Base-by-base conservation (phyloP, 2,113 vertebrate species). In the Ia io region DNA sequence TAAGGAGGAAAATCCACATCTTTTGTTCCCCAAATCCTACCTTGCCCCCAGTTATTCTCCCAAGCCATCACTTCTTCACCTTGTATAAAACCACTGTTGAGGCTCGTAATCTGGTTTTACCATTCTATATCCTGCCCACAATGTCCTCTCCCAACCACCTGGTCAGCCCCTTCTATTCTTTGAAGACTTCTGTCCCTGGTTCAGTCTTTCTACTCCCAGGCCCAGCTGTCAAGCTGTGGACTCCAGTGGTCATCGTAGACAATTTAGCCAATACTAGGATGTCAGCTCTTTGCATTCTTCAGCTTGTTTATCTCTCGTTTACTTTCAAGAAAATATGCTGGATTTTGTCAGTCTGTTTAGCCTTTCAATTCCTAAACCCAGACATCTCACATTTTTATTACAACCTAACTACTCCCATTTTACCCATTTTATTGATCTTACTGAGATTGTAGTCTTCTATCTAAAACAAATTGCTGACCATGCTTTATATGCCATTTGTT, bases 311-410 rank as follows among this genome's bases (percentile, higher is more conserved):
- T 61, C 35, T 42, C 56, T 4, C 37, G 49, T 49, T n/a, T 32
- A 70, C 42, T 96, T 90, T 5, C 32, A 76, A 13, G 28, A 63
- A 70, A 70, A 65, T 67, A 70, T 5, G 32, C 23, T 71, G 1
- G 8, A 20, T 67, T 3, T 79, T 86, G 2, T 67, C 74, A 77
- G 20, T n/a, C n/a, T 92, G 37, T 7, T 90, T 92, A 65, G 69
- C 40, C 61, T 82, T 77, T 78, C 23, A 44, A 49, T 77, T 91
- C 42, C 85, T 84, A 88, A 93, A 84, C 56, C 91, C 73, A 56
- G 5, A 67, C 10, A 71, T 17, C 53, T 84, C 23, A 73, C 18
- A 42, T 93, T 76, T 96, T 94, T 63, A 42, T 35, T 51, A 7
- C 59, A 85, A 65, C 28, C 5, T 70, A 76, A 77, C 30, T 56